Evolutionary conservation across 2,888 invertebrate genomes (phyloP), one percentile per base, ranked within the genome.

Genomic region (Epinotia bilunana): DNA sequence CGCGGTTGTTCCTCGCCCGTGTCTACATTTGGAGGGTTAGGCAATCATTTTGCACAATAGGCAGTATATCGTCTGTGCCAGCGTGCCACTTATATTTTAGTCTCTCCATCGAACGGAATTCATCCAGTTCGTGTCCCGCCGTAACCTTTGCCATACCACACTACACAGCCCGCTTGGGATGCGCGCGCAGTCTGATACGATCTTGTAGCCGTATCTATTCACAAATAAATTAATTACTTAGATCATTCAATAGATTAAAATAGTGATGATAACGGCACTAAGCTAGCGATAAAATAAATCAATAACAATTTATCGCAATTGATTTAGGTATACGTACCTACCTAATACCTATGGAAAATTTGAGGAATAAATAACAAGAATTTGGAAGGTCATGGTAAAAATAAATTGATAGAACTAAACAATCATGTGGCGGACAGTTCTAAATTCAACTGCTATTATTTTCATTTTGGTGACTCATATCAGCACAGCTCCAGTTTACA

Each of bases 401-500:
- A 58, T 46, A 13, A 23, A 57, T 57, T 64, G 11, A 72, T 28
- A 58, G 33, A 20, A 20, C 7, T 16, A 20, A 60, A 49, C n/a
- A 43, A 60, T 18, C 12, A 74, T 74, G 74, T 74, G 70, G 74
- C 70, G 64, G 39, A 61, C 73, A 70, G 60, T 75, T 49, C 68
- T 80, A 28, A 20, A 75, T 49, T 73, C 77, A 60, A 74, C 77
- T 5, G 77, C 78, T 71, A 74, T 82, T 63, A 33, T 77, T 63
- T 79, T 73, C n/a, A 79, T 77, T 58, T 76, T 81, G 23, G 72
- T 82, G 23, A 72, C 69, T 33, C 77, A 77, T 61, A 80, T 83
- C 63, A 62, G 79, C 9, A 77, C 81, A 5, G 83, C 82, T 49
- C 84, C 85, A 9, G 78, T 81, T 70, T 83, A 81, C 74, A 64